Percentiles rank a stretch among this genome's conserved stretches.
Evolutionary conservation across 2,797 vertebrate species (phyloP).

Genomic region (Enteromius treurensis): DNA sequence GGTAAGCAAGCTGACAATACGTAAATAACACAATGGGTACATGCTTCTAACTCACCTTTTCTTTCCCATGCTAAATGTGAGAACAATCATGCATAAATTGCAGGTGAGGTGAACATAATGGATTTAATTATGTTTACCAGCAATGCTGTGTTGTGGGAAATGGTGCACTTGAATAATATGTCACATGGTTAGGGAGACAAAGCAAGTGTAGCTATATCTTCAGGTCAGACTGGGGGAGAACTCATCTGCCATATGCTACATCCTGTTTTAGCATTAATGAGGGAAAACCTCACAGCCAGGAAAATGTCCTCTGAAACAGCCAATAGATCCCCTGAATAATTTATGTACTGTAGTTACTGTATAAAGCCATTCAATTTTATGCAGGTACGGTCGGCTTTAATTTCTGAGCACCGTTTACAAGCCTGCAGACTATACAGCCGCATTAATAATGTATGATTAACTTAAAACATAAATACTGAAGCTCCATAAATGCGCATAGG

Average conservation of each 20-base stretch:
- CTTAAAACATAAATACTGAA: not conserved
- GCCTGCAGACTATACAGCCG: not conserved
- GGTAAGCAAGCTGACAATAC: slow-evolving; percentile 37
- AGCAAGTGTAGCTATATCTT: not conserved
- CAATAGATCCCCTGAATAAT: slow-evolving; percentile 29
- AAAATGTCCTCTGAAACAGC: slow-evolving; percentile 1
- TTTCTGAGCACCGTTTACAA: slow-evolving; percentile 10
- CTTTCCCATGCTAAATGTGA: not conserved
- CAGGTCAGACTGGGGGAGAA: slow-evolving; percentile 1
- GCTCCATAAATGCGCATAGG: not conserved
- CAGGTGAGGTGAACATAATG: not conserved
- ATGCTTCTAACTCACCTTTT: not conserved
- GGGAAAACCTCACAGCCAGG: not conserved
- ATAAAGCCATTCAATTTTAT: slow-evolving; percentile 1
- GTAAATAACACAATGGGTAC: slow-evolving; percentile 29
- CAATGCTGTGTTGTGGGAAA: not conserved
- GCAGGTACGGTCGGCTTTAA: not conserved
- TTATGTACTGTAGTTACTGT: not conserved
- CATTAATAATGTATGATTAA: not conserved
- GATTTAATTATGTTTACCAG: not conserved
- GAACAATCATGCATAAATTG: not conserved
- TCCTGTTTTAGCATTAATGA: slow-evolving; percentile 33
- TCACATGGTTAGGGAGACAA: not conserved
- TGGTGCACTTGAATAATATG: not conserved
- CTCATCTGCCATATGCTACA: not conserved